phyloP scores from a whole-genome alignment of 2,113 vertebrate species.

The Callipepla squamata region DNA sequence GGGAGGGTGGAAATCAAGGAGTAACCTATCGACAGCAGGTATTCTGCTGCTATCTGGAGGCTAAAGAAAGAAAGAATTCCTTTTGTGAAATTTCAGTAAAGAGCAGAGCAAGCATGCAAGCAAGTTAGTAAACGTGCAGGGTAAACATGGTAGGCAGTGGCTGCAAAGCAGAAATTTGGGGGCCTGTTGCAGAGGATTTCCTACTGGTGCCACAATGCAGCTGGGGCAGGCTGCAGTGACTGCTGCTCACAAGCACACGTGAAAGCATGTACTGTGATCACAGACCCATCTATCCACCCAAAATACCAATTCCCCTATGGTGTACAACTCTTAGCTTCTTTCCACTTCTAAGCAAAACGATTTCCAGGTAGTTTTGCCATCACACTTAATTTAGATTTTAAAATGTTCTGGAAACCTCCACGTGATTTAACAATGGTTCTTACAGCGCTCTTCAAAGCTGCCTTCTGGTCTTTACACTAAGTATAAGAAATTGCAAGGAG shows the following conservation, averaged over 20 bases:
- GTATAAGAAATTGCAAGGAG: background rate
- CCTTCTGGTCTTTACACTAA: background rate
- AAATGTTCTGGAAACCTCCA: conserved; percentile 12
- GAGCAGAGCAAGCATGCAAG: background rate
- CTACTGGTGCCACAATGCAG: background rate
- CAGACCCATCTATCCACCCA: background rate
- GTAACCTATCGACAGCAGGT: conserved; percentile 9
- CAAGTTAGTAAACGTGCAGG: accelerated
- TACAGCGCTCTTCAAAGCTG: background rate
- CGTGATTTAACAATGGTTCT: background rate
- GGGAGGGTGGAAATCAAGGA: background rate
- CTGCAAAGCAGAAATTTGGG: background rate
- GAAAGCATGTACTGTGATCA: accelerated
- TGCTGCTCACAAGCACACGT: background rate
- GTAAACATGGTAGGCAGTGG: accelerated
- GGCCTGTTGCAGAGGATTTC: background rate
- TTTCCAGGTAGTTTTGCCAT: background rate
- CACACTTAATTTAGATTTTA: conserved; percentile 18
- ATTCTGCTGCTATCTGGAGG: conserved; percentile 59
- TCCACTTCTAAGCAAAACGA: background rate
- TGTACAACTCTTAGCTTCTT: background rate
- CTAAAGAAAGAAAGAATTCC: background rate
- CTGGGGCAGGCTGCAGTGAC: background rate
- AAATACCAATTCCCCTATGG: background rate
- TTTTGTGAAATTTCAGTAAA: background rate